Evolutionary conservation across 2,888 invertebrate genomes (phyloP), one percentile per base, ranked within the genome.

Genomic region (Dorcus parallelipipedus): DNA sequence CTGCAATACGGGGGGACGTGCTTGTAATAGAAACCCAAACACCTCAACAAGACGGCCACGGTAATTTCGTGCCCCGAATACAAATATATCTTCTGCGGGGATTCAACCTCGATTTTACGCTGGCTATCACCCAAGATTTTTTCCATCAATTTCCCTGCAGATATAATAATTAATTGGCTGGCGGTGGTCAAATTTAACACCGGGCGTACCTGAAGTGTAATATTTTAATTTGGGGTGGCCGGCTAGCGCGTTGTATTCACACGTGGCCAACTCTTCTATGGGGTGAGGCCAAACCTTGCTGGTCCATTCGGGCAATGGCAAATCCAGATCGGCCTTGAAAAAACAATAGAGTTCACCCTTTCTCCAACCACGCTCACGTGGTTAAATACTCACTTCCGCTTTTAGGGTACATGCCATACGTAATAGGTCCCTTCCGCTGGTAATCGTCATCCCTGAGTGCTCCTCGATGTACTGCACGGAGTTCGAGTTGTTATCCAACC

Each of bases 221-320:
- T 10, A 42, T 38, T 49, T 56, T 10, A 56, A 9, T 7, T 33
- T 49, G 9, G 42, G 38, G 14, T 49, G 49, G 8, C 49, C 48
- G 2, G 64, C 69, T 5, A 72, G 65, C 5, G 75, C 60, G 10
- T 76, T 69, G 49, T 76, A 77, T 40, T 76, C 70, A 7, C 75
- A 59, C 42, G 68, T 53, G 0, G 70, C 59, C 17, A 64, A 70
- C 8, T 69, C 72, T 10, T 71, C 65, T 10, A 67, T 65, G 40
- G 77, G 69, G 54, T 64, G 9, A 3, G 66, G 66, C 61, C 63
- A 66, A 20, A 76, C 67, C 9, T 67, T 66, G 2, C 59, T 48
- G 0, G 75, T 67, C 78, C 78, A 78, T 5, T 63, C 54, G 0
- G 77, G 77, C 8, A 78, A 61, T 5, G 64, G 38, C 9, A 74